A percentile compares a stretch with the other conserved stretches of the same genome.
phyloP scores from a whole-genome alignment of 2,113 vertebrate species.

The Platysteira castanea region DNA sequence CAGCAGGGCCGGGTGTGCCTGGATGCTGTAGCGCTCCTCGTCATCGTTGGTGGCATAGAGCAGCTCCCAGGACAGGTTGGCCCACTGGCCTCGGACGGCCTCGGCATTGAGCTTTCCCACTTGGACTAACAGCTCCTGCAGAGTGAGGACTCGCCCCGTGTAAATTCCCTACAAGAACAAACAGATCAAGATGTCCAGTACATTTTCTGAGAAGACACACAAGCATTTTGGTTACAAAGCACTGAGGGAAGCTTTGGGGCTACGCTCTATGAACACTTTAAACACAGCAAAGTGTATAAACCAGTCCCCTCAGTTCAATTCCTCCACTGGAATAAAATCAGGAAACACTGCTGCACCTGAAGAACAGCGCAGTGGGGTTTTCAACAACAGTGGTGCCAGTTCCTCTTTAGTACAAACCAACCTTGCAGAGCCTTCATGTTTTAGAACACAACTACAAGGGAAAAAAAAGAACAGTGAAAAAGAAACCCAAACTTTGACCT shows the following conservation, averaged over 20 bases:
- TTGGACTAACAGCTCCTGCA: constrained; percentile 88
- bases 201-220: fast-evolving
- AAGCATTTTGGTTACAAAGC: not conserved
- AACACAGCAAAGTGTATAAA: not conserved
- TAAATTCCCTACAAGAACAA: constrained; percentile 84
- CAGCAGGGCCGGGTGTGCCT: constrained; percentile 90
- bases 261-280: not conserved
- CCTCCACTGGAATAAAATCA: not conserved
- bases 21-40: constrained; percentile 96
- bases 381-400: not conserved
- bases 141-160: constrained; percentile 88
- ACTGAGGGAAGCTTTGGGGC: not conserved
- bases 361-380: not conserved
- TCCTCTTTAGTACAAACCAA: not conserved
- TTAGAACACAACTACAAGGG: not conserved
- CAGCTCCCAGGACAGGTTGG: constrained; percentile 97
- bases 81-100: constrained; percentile 93
- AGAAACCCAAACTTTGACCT: not conserved
- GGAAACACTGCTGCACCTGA: not conserved
- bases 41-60: constrained; percentile 96
- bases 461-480: not conserved
- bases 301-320: not conserved
- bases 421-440: not conserved
- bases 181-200: not conserved
- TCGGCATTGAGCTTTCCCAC: constrained; percentile 89